Percentiles rank a stretch among this genome's conserved stretches.
Evolutionary conservation across 23 tunicate species (phyloP).

Genomic region (Diplosoma virens): DNA sequence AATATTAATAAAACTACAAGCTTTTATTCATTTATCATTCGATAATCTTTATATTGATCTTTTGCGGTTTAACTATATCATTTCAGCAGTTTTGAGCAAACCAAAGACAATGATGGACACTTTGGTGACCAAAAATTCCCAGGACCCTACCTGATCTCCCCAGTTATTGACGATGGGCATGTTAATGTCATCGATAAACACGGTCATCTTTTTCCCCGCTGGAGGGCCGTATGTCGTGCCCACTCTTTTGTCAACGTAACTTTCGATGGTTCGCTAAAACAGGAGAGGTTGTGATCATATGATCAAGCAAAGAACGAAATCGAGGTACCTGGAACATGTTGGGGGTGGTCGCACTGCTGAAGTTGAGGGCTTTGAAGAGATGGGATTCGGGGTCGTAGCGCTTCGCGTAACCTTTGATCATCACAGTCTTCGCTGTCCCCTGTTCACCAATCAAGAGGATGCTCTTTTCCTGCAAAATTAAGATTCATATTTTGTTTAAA

Average conservation of each 20-base stretch:
- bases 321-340: constrained; percentile 90
- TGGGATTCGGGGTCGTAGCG: constrained; percentile 92
- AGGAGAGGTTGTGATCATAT: not conserved
- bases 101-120: too few relatives aligned
- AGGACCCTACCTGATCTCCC: constrained; percentile 98
- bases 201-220: constrained; percentile 99
- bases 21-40: too few relatives aligned
- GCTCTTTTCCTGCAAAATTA: constrained; percentile 66
- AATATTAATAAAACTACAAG: too few relatives aligned
- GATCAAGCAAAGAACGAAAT: not conserved
- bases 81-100: too few relatives aligned
- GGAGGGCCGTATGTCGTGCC: constrained; percentile 99
- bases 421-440: constrained; percentile 99
- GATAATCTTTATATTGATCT: too few relatives aligned
- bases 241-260: constrained; percentile 98
- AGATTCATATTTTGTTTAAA: not conserved
- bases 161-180: constrained; percentile 98
- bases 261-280: constrained; percentile 81
- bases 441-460: constrained; percentile 98
- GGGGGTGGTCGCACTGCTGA: constrained; percentile 97
- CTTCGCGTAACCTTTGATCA: constrained; percentile 95
- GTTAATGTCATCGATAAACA: constrained; percentile 98
- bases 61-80: too few relatives aligned
- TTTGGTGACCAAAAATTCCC: too few relatives aligned
- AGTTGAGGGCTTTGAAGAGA: constrained; percentile 94